Evolutionary conservation across 2,888 invertebrate genomes (phyloP), one percentile per base, ranked within the genome.

Genomic region (Ommatoiulus sabulosus): DNA sequence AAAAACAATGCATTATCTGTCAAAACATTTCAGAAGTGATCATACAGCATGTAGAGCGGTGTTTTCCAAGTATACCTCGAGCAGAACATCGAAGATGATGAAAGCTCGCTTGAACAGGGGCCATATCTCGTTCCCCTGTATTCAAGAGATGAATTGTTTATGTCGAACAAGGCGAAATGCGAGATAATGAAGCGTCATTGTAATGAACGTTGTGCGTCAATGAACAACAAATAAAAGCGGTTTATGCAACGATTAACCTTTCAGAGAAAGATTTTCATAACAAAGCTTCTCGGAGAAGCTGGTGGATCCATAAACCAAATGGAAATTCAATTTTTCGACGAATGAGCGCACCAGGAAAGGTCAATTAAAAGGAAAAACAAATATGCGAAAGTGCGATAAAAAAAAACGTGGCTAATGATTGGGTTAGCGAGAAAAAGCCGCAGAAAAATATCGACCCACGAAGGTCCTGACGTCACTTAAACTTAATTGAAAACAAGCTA

Each of bases 401-500:
- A 80, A 80, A 80, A 24, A 80, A 35, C 12, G 0, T 3, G 24
- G 3, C 3, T 43, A 35, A 80, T 5, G 80, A 80, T 80, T 43
- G 35, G 24, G 24, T 80, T 80, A 80, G 80, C 15, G 12, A 43
- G 24, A 24, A 12, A 72, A 72, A 72, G 10, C 63, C 72, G 72
- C 72, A 80, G 35, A 35, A 63, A n/a, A 35, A 80, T 80, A 80
- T 80, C 80, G 80, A 80, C 80, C 80, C 10, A 80, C 0, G 80
- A 72, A 72, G 10, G 35, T 35, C n/a, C 35, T 80, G 80, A 80
- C 80, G 80, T 80, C 80, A 80, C 10, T 12, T 35, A 12, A 80
- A 80, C 80, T 80, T 80, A 80, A 80, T 24, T 80, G 80, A 43
- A 80, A 80, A 80, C 80, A 80, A 35, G 35, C 35, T 80, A 80